Evolutionary conservation across 1,140 invertebrate genomes (phyloP).

Genomic region (Ganaspis sp.): DNA sequence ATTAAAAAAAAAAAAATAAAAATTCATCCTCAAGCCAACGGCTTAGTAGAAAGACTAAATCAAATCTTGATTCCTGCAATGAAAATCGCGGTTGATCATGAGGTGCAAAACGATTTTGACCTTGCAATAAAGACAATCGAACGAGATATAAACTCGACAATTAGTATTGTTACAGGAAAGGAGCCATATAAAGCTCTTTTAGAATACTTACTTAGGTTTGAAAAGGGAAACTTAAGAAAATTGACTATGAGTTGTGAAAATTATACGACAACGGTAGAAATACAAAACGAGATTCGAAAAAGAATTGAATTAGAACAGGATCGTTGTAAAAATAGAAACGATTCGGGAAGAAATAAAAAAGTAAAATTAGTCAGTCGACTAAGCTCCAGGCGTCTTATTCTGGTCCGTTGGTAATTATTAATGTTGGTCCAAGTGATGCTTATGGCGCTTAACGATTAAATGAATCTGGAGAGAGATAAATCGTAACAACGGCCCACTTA

Average conservation of each 20-base stretch:
- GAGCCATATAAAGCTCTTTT: constrained; percentile 4
- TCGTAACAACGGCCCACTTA: constrained; percentile 32
- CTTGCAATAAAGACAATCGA: not conserved
- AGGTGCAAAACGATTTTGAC: constrained; percentile 15
- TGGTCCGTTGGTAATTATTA: constrained; percentile 20
- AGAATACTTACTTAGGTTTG: constrained; percentile 17
- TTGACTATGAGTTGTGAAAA: not conserved
- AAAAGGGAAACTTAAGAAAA: not conserved
- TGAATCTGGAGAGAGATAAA: not conserved
- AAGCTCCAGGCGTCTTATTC: constrained; percentile 32
- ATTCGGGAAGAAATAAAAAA: constrained; percentile 10
- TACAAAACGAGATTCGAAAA: too few species aligned
- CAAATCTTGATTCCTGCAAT: too few species aligned
- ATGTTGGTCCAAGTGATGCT: constrained; percentile 28
- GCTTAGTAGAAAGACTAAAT: not conserved
- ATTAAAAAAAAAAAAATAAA: too few species aligned
- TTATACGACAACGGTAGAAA: not conserved
- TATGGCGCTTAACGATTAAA: constrained; percentile 27
- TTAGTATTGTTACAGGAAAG: constrained; percentile 17
- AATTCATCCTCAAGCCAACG: not conserved
- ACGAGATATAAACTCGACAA: constrained; percentile 31
- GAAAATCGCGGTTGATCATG: too few species aligned
- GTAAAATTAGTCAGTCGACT: constrained; percentile 30
- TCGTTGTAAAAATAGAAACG: constrained; percentile 3
- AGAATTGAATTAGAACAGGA: not conserved